Base-by-base conservation (phyloP, 2,888 invertebrate genomes). In the Drosophila putrida region DNA sequence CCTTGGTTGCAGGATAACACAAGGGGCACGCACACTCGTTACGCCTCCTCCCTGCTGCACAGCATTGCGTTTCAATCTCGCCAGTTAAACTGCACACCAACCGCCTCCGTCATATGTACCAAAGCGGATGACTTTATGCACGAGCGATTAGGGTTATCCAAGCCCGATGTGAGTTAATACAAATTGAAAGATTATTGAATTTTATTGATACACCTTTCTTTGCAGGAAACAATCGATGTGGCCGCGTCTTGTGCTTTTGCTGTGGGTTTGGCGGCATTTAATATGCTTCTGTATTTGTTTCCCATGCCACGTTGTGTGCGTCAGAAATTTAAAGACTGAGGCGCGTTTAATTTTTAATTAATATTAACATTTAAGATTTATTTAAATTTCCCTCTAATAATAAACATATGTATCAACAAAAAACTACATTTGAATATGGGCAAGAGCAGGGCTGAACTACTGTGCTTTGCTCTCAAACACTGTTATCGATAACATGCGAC, bases 301-400 rank as follows among this genome's bases (percentile, higher is more conserved):
- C 98, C 98, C 0, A 92, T 98, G 81, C 97, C 98, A 0, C 95
- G 95, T 35, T 96, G 96, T 90, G 94, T 98, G 11, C 96, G 96
- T 88, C 96, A 96, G 71, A 98, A 98, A 93, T 98, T 98, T 93
- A 95, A 97, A 89, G 92, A 92, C 90, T 92, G 84, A 91, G 10
- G 9, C 15, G 27, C 15, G 15, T 11, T 11, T 11, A n/a, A 35
- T 6, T 51, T 13, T 31, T 33, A 38, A 46, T 13, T 54, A 38
- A 54, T 8, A 20, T 31, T 33, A 43, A 43, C 43, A 6, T 25
- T 44, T 55, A 44, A 55, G 41, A 54, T 25, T 10, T 25, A 54
- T 54, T 54, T 54, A 54, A 53, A 33, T n/a, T 33, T 33, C 15
- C 11, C 20, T 25, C 41, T 54, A 20, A 43, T 41, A 41, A 54